Evolutionary conservation across 2,113 vertebrate species (phyloP), one percentile per base, ranked within the genome.

Genomic region (Dromiciops gliroides): DNA sequence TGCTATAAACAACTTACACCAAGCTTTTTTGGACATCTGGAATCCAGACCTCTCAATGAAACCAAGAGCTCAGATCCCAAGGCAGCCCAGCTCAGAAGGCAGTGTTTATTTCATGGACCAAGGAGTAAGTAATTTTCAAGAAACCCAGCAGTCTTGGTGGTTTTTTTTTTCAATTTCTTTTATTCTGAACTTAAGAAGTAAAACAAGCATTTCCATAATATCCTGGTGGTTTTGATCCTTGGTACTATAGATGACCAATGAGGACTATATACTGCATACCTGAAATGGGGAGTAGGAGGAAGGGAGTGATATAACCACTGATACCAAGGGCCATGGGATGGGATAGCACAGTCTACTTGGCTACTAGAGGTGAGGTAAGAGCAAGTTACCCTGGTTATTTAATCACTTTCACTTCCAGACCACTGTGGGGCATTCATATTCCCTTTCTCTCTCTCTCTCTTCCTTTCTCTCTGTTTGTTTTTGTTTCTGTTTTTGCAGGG

Each of bases 21-120:
- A 25, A 96, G 50, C 50, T 67, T 48, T 90, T 75, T n/a, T 52
- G 90, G 93, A 97, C 97, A 97, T 97, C 95, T 97, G 97, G 95
- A 96, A 51, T 52, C 93, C 96, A 96, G 96, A 95, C 91, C 93
- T 90, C 91, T 31, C 89, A 0, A 0, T 95, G 92, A 96, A 94
- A 92, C 88, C 3, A 28, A 92, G 91, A 31, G 19, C 67, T 48
- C 91, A 48, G 95, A 37, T 48, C 91, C 53, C 31, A 49, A 51
- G 53, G 88, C 49, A 88, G 75, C 52, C 50, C 1, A 48, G 60
- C 2, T 48, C 22, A 31, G 8, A 25, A 0, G 28, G 89, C 22
- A 5, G 94, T n/a, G 89, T 31, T 8, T 28, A 11, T 0, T 56
- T 49, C 51, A 53, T 28, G 0, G 5, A 24, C 0, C 1, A 51